A percentile compares a stretch with the other conserved stretches of the same genome.
Evolutionary conservation across 2,797 vertebrate genomes (phyloP).

Genomic region (Sparidentex hasta): DNA sequence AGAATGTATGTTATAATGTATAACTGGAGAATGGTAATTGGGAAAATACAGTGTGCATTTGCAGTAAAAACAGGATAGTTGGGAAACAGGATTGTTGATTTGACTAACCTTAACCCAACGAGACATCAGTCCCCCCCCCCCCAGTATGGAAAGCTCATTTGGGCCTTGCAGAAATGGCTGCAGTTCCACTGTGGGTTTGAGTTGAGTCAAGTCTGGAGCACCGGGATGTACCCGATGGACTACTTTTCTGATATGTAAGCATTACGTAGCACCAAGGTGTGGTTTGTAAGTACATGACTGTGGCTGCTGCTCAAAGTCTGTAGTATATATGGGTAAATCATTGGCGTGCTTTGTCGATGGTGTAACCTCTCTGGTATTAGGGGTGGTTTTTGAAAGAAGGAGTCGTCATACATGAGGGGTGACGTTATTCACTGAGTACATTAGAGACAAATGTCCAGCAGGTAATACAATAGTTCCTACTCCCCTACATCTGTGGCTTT

Average conservation of each 20-base stretch:
- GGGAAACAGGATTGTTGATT: conserved; percentile 6
- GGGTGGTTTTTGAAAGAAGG: conserved; percentile 33
- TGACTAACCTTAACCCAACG: conserved; percentile 14
- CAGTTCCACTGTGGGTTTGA: conserved; percentile 56
- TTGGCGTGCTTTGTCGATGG: conserved; percentile 33
- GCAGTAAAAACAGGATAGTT: not conserved
- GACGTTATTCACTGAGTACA: conserved; percentile 6
- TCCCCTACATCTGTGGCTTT: not conserved
- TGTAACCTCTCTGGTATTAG: conserved; percentile 27
- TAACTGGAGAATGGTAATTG: not conserved
- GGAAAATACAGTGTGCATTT: not conserved
- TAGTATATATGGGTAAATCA: conserved; percentile 50
- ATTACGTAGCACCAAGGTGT: conserved; percentile 59
- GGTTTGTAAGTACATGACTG: conserved; percentile 55
- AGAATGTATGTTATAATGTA: not conserved
- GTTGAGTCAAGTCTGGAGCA: conserved; percentile 26
- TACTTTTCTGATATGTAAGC: conserved; percentile 54
- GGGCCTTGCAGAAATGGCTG: conserved; percentile 58
- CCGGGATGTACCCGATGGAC: conserved; percentile 38
- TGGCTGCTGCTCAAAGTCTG: conserved; percentile 48
- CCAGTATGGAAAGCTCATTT: conserved; percentile 75
- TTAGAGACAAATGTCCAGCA: conserved; percentile 11
- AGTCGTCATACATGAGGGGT: not conserved
- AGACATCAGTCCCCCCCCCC: conserved; percentile 65
- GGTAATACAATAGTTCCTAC: conserved; percentile 22